Base-by-base conservation (phyloP, 1,140 invertebrate genomes). In the Caenorhabditis inopinata region DNA sequence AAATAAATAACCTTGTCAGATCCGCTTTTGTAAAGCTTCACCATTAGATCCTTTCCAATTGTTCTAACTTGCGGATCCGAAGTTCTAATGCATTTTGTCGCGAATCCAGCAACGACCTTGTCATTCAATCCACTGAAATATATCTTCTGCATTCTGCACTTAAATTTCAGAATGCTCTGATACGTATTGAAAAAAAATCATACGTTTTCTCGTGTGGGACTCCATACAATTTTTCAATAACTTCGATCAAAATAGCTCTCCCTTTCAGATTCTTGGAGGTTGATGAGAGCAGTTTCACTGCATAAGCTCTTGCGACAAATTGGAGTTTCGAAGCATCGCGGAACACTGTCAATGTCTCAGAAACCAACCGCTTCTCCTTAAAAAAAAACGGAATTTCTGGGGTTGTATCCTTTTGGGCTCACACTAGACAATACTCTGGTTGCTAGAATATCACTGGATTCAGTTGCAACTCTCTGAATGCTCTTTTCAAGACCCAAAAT, bases 401-500 rank as follows among this genome's bases (percentile, higher is more conserved):
- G 16, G 16, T 27, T 68, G 3, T 4, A n/a, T 9, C 7, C 11
- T n/a, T 35, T 4, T 18, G n/a, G 29, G 5, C 49, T 23, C 3
- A 78, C 49, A 27, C 49, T 38, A 32, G 49, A 25, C 21, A 58
- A 18, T 1, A 78, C 53, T 27, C 35, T 53, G 14, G 76, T 68
- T 7, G 49, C 76, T 1, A 53, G 11, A 35, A 76, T 76, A 47
- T 49, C 42, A 62, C 42, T 75, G 78, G 74, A 14, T 35, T 58
- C 29, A 49, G 82, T 49, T 78, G 83, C 46, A 48, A 83, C 12
- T 78, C 76, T 27, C 47, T 12, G 80, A 81, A 47, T 29, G 35
- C 68, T 38, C 47, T 25, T 68, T 42, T 80, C 58, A 82, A 68
- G 25, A 68, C 38, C 38, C 32, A 68, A 21, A 7, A 38, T 16